phyloP scores from a whole-genome alignment of 2,888 invertebrate genomes.

The Adelphocoris suturalis region DNA sequence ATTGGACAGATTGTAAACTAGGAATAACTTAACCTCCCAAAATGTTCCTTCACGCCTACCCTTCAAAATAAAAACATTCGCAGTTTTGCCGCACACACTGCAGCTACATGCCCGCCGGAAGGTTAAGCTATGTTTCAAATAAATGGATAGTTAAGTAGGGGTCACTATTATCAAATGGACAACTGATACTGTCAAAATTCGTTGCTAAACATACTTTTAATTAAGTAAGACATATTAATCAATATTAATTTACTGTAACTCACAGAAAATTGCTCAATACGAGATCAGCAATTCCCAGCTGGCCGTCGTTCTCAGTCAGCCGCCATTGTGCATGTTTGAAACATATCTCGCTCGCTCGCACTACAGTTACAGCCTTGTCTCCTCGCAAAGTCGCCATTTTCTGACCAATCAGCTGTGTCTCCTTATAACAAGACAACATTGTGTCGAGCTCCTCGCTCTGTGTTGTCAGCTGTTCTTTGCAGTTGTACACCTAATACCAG shows the following conservation, averaged over 20 bases:
- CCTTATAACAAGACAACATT: constrained; percentile 95
- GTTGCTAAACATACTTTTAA: no score
- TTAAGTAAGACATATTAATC: no score
- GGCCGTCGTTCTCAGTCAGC: constrained; percentile 97
- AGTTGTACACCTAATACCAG: constrained; percentile 86
- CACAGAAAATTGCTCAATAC: constrained; percentile 96
- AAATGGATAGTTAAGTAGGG: no score
- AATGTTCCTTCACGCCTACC: no score
- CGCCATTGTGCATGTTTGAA: constrained; percentile 99
- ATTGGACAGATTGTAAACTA: no score
- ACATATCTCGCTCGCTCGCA: constrained; percentile 95
- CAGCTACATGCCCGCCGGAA: no score
- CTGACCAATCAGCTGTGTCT: constrained; percentile 83
- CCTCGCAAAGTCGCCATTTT: constrained; percentile 84
- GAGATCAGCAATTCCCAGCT: constrained; percentile 97
- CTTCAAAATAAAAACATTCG: no score
- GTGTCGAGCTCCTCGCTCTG: constrained; percentile 96
- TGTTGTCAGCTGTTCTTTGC: constrained; percentile 91
- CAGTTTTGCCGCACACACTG: no score
- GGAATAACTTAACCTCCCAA: no score
- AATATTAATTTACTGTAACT: constrained; percentile 77
- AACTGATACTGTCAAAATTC: no score
- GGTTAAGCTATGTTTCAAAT: no score
- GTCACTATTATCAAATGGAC: no score
- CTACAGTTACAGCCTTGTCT: constrained; percentile 86